phyloP scores from a whole-genome alignment of 2,888 invertebrate genomes.

The Lasioglossum morio region DNA sequence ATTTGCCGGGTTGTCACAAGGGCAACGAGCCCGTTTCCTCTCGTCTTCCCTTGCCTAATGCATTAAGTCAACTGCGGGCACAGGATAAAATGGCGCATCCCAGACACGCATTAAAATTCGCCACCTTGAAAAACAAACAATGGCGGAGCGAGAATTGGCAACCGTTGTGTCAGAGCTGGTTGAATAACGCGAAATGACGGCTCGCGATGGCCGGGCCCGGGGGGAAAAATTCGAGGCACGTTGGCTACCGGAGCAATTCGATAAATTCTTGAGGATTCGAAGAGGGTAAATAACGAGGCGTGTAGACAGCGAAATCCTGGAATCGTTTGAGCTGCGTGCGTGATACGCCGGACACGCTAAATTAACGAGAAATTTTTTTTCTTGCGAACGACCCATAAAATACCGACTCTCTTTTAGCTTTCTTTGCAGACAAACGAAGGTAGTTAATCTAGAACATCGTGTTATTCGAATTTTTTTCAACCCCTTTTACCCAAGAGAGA shows the following conservation, averaged over 20 bases:
- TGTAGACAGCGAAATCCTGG: constrained; percentile 11
- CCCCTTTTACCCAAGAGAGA: not conserved
- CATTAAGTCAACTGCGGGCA: not conserved
- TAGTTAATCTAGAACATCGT: not conserved
- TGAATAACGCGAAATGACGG: not conserved
- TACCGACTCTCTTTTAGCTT: not conserved
- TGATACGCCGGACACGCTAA: constrained; percentile 1
- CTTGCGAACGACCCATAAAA: not conserved
- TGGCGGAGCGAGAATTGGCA: not conserved
- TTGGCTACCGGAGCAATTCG: constrained; percentile 14
- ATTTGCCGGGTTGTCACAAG: constrained; percentile 13
- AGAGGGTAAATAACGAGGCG: constrained; percentile 45
- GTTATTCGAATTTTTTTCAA: not conserved
- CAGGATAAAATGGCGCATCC: not conserved
- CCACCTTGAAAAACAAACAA: not conserved
- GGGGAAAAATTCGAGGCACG: constrained; percentile 33
- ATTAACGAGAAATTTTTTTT: not conserved
- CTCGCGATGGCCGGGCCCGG: not conserved
- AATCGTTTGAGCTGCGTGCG: constrained; percentile 23
- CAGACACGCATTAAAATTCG: not conserved
- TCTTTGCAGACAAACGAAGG: not conserved
- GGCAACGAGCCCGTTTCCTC: not conserved
- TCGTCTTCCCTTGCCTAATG: not conserved
- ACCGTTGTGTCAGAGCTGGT: not conserved
- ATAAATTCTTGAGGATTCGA: constrained; percentile 45